These are phyloP conservation scores for Typhlichthys eigenmanni DNA, from an alignment of 2,797 vertebrate genomes.

Conservation along the genomic window DNA sequence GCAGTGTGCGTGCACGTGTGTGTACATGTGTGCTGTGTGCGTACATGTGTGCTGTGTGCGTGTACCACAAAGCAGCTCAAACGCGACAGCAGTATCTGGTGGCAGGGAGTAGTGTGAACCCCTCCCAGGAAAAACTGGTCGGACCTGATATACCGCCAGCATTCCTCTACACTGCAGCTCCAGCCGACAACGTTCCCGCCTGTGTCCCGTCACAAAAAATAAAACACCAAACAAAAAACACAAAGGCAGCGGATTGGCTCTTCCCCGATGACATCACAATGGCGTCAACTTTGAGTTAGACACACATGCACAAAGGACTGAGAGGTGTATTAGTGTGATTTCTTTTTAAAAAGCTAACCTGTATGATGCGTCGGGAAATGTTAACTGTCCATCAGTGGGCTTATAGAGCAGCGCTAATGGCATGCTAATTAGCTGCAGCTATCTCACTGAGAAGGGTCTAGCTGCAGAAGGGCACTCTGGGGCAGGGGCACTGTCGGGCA, in stretches of 20 bases:
- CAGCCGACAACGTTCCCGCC: not conserved
- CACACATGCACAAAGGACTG: slow-evolving; percentile 11
- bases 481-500: too few species aligned
- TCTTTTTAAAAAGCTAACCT: not conserved
- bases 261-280: slow-evolving; percentile 15
- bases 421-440: slow-evolving; percentile 42
- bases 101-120: not conserved
- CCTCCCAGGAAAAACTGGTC: slow-evolving; percentile 44
- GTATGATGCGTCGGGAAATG: too few species aligned
- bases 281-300: not conserved
- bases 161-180: slow-evolving; percentile 31
- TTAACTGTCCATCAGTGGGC: slow-evolving; percentile 7
- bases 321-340: slow-evolving; percentile 10
- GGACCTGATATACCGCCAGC: slow-evolving; percentile 27
- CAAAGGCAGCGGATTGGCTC: not conserved
- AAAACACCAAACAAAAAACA: not conserved
- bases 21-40: not conserved
- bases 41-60: too few species aligned
- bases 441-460: not conserved
- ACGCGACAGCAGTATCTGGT: not conserved
- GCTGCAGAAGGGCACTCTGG: too few species aligned
- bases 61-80: too few species aligned
- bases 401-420: slow-evolving; percentile 9
- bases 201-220: not conserved
- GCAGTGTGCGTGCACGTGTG: too few species aligned